Evolutionary conservation across 23 tunicate species (phyloP).

Genomic region (Styela clava): DNA sequence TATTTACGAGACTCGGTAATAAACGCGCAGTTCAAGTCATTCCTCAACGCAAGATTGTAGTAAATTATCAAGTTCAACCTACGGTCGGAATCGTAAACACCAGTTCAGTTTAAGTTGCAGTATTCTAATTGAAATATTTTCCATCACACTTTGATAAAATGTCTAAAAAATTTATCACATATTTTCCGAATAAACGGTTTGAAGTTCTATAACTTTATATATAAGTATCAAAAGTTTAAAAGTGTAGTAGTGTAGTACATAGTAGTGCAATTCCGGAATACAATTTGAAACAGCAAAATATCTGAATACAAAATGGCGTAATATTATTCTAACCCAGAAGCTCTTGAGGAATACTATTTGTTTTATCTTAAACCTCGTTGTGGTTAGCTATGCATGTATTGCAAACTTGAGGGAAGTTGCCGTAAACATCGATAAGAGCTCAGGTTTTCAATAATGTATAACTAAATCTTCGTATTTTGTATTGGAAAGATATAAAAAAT

Average conservation of each 20-base stretch:
- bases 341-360: too few relatives aligned
- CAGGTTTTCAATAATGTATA: not conserved
- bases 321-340: too few relatives aligned
- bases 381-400: not conserved
- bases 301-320: not conserved
- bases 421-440: not conserved
- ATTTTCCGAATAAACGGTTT: too few relatives aligned
- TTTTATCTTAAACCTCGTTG: not conserved
- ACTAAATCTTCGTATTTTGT: not conserved
- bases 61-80: not conserved
- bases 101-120: not conserved
- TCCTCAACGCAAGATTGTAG: not conserved
- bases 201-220: too few relatives aligned
- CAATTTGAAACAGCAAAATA: not conserved
- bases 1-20: not conserved
- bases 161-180: too few relatives aligned
- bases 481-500: too few relatives aligned
- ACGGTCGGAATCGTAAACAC: not conserved
- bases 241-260: too few relatives aligned
- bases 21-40: not conserved
- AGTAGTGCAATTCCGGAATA: too few relatives aligned
- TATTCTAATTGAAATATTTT: not conserved
- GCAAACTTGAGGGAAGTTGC: not conserved
- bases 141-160: not conserved
- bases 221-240: too few relatives aligned